These are phyloP conservation scores for Zaprionus camerounensis DNA, from an alignment of 1,140 invertebrate genomes.

Conservation along the genomic window DNA sequence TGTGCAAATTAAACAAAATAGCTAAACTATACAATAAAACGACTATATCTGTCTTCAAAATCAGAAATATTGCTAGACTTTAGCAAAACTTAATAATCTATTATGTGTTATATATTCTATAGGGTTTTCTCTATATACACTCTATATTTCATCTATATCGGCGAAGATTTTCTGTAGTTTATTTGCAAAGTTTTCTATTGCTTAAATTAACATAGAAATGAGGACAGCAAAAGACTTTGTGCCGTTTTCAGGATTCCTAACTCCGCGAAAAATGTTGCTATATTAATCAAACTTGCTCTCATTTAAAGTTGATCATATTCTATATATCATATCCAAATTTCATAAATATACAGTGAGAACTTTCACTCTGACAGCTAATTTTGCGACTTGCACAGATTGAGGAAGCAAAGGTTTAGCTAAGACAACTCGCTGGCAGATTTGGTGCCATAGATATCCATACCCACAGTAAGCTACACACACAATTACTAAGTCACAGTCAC, in stretches of 20 bases:
- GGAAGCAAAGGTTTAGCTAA: not conserved
- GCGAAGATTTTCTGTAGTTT: not conserved
- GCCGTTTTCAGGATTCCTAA: accelerated
- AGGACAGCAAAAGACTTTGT: too few relatives aligned
- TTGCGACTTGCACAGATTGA: not conserved
- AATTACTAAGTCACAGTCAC: not conserved
- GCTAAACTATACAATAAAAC: too few relatives aligned
- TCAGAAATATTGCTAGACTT: too few relatives aligned
- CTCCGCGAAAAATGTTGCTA: not conserved
- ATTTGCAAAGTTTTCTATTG: not conserved
- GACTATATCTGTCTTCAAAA: too few relatives aligned
- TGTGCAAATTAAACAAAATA: too few relatives aligned
- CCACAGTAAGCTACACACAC: conserved; percentile 9
- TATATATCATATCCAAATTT: not conserved
- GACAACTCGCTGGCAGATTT: conserved; percentile 17
- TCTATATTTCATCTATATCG: not conserved
- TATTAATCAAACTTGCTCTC: not conserved
- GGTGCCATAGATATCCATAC: conserved; percentile 19
- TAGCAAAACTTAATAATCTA: too few relatives aligned
- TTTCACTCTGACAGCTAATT: not conserved
- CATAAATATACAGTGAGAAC: not conserved
- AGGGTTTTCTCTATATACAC: not conserved
- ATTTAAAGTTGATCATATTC: not conserved
- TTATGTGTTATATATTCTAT: too few relatives aligned
- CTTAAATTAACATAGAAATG: too few relatives aligned